Percentiles rank a stretch among this genome's conserved stretches.
phyloP scores from a whole-genome alignment of 2,888 invertebrate species.

The Deilephila porcellus region DNA sequence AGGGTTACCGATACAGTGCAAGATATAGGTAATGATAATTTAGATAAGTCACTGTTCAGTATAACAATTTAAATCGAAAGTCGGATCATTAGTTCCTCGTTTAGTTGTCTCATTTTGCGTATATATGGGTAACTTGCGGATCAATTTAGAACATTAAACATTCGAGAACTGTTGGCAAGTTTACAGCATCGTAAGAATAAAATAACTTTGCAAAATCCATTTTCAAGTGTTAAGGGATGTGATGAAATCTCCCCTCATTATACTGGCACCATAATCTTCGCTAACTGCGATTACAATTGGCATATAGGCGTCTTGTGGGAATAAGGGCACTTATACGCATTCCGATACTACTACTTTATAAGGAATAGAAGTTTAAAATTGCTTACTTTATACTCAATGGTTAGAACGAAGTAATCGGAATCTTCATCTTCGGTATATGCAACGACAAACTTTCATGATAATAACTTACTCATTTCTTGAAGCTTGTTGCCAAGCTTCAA shows the following conservation, averaged over 20 bases:
- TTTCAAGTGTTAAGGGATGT: neutral
- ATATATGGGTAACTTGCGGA: neutral
- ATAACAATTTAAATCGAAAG: neutral
- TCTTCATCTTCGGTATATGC: no score
- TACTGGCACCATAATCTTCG: neutral
- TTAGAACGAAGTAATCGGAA: no score
- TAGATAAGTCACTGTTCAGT: conserved; percentile 14
- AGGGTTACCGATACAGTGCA: conserved; percentile 4
- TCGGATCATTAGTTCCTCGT: conserved; percentile 1
- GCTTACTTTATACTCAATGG: neutral
- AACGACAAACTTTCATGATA: no score
- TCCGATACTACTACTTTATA: neutral
- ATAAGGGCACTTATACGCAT: neutral
- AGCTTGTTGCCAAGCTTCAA: no score
- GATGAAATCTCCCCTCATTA: neutral
- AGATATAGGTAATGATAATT: conserved; percentile 20
- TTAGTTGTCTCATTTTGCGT: neutral
- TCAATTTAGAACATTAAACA: neutral
- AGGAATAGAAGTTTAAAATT: neutral
- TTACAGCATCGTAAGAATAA: neutral
- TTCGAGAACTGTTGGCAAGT: neutral
- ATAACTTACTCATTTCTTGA: no score
- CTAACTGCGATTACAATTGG: neutral
- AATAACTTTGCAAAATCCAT: neutral
- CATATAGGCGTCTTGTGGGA: neutral